Evolutionary conservation across 1,140 invertebrate genomes (phyloP).

Genomic region (Aphis gossypii): DNA sequence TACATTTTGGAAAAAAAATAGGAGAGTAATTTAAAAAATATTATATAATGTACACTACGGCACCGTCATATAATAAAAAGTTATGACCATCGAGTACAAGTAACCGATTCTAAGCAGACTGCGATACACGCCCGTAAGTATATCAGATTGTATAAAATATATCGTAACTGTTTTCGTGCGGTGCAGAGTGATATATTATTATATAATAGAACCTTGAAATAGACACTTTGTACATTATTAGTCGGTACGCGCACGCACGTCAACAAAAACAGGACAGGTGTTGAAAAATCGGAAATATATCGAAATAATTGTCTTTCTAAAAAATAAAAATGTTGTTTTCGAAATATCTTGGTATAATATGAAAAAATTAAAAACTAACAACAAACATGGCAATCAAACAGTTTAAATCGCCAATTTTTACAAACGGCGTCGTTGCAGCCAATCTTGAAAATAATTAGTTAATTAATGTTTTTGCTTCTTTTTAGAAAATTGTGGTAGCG

Average conservation of each 20-base stretch:
- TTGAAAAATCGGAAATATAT: conserved; percentile 1
- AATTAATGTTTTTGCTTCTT: not conserved
- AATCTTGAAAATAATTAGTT: not conserved
- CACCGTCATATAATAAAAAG: too few species aligned
- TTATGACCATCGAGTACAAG: too few species aligned
- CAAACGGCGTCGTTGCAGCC: not conserved
- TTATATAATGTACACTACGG: too few species aligned
- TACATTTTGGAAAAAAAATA: not conserved
- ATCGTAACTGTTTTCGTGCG: not conserved
- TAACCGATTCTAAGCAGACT: not conserved
- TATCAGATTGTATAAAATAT: not conserved
- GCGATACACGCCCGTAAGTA: not conserved
- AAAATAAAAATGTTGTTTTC: not conserved
- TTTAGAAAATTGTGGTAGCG: too few species aligned
- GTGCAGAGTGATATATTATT: not conserved
- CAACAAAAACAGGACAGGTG: not conserved
- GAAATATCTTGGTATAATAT: not conserved
- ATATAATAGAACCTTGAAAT: conserved; percentile 10
- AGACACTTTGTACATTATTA: not conserved
- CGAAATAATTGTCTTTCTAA: conserved; percentile 7
- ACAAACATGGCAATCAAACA: not conserved
- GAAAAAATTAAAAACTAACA: not conserved
- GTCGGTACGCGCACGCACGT: not conserved
- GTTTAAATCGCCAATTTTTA: not conserved
- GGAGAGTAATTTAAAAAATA: too few species aligned